These are phyloP conservation scores for Tiliacea citrago DNA, from an alignment of 2,888 invertebrate genomes.

Conservation along the genomic window DNA sequence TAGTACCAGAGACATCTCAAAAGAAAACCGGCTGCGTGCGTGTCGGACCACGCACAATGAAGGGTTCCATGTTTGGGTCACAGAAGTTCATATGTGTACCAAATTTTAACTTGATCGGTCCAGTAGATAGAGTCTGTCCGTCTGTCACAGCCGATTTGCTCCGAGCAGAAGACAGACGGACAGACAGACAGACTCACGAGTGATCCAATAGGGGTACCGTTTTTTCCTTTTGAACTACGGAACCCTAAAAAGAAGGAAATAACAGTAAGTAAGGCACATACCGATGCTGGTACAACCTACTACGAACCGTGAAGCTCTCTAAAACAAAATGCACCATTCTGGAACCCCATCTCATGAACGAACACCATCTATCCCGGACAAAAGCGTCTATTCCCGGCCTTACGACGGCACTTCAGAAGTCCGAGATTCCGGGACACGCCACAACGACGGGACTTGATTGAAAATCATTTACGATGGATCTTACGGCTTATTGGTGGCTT, in stretches of 20 bases:
- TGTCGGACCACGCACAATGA: too few relatives aligned
- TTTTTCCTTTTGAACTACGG: too few relatives aligned
- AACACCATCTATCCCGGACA: slow-evolving; percentile 50
- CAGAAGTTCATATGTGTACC: too few relatives aligned
- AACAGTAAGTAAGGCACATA: background rate
- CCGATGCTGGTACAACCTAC: background rate
- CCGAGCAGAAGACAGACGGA: too few relatives aligned
- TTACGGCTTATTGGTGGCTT: slow-evolving; percentile 34
- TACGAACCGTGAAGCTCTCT: background rate
- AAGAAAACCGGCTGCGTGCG: too few relatives aligned
- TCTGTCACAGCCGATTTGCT: too few relatives aligned
- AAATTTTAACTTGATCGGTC: too few relatives aligned
- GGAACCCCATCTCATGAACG: background rate
- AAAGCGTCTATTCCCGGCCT: slow-evolving; percentile 46
- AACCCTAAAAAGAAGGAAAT: background rate
- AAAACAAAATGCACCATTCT: slow-evolving; percentile 2
- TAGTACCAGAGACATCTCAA: background rate
- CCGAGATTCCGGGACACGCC: slow-evolving; percentile 22
- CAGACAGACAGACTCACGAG: too few relatives aligned
- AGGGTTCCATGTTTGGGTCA: too few relatives aligned
- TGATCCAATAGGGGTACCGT: too few relatives aligned
- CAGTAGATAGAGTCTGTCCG: too few relatives aligned
- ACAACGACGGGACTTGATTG: slow-evolving; percentile 63
- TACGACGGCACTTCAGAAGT: slow-evolving; percentile 39
- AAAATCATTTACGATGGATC: slow-evolving; percentile 67